A percentile compares a stretch with the other conserved stretches of the same genome.
Evolutionary conservation across 2,797 vertebrate genomes (phyloP).

Genomic region (Melanotaenia boesemani): DNA sequence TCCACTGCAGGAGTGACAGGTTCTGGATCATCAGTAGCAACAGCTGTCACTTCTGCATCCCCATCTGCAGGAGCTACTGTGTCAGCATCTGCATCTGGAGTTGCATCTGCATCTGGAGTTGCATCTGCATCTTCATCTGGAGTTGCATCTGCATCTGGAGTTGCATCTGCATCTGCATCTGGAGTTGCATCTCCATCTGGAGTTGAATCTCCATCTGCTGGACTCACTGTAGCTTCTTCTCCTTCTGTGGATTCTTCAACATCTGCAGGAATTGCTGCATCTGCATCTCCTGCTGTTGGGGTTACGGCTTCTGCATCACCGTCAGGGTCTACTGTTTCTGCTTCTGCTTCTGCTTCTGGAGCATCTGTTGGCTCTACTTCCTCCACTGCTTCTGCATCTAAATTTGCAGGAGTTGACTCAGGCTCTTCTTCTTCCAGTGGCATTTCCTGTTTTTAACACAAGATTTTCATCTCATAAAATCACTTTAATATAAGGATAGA

Average conservation of each 20-base stretch:
- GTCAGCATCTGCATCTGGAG: background rate
- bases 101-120: too few relatives aligned
- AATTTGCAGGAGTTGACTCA: background rate
- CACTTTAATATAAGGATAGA: background rate
- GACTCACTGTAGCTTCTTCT: background rate
- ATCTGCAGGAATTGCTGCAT: background rate
- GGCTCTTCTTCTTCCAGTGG: background rate
- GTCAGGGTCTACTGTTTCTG: background rate
- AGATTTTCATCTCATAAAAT: background rate
- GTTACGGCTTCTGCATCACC: background rate
- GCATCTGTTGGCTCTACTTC: too few relatives aligned
- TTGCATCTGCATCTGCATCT: too few relatives aligned
- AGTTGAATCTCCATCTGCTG: background rate
- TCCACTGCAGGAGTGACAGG: background rate
- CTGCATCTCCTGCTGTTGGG: background rate
- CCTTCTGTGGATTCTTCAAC: background rate
- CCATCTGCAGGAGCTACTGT: background rate
- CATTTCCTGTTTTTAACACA: constrained; percentile 32
- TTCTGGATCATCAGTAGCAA: background rate
- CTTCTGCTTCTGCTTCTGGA: background rate
- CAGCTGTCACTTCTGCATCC: background rate
- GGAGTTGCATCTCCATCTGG: too few relatives aligned
- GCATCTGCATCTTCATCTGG: too few relatives aligned
- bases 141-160: too few relatives aligned
- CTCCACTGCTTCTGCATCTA: too few relatives aligned